Conservation (phyloP, 2,888 invertebrate species). For the Drosophila rellima region DNA sequence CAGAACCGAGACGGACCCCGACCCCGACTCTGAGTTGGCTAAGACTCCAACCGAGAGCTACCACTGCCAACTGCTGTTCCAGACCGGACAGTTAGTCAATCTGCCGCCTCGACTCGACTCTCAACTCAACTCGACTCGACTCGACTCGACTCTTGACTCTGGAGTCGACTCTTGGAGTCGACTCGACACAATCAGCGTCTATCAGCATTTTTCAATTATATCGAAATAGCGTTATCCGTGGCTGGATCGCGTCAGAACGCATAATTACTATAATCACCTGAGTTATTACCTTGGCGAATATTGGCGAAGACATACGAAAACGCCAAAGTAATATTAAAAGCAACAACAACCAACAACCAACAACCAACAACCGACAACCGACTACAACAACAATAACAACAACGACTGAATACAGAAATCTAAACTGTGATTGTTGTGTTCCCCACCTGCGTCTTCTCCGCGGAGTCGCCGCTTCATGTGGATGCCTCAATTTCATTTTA, state of each 20-base stretch:
- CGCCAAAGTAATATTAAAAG: constrained; percentile 61
- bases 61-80: constrained; percentile 13
- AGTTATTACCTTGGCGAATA: constrained; percentile 86
- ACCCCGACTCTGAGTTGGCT: background rate
- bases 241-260: constrained; percentile 85
- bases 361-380: background rate
- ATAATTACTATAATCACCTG: constrained; percentile 86
- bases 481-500: constrained; percentile 76
- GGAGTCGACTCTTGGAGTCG: constrained; percentile 13
- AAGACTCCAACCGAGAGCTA: constrained; percentile 7
- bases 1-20: constrained; percentile 30
- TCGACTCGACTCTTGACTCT: background rate
- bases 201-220: constrained; percentile 86
- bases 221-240: constrained; percentile 86
- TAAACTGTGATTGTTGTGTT: constrained; percentile 75
- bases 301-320: constrained; percentile 78
- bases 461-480: constrained; percentile 6
- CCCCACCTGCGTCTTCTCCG: constrained; percentile 2
- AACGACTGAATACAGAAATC: constrained; percentile 63
- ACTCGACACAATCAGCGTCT: constrained; percentile 85
- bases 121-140: background rate
- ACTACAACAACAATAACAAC: constrained; percentile 13
- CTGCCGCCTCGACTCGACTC: constrained; percentile 16
- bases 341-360: constrained; percentile 43
- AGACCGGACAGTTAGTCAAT: constrained; percentile 45